These are phyloP conservation scores for Herminia tarsipennalis DNA, from an alignment of 2,888 invertebrate species.

Conservation along the genomic window DNA sequence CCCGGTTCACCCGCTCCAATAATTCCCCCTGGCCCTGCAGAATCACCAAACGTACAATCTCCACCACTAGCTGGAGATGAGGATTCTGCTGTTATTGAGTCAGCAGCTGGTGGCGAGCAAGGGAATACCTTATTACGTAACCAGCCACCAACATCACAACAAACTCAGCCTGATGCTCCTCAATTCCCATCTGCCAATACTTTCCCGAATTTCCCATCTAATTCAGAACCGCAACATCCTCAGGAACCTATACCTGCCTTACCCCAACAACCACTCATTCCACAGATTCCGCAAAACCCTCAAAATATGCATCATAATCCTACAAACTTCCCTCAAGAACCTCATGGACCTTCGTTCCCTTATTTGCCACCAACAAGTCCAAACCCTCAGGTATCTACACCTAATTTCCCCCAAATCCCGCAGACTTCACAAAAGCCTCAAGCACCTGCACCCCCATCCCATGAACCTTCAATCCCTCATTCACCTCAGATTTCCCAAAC, in stretches of 20 bases:
- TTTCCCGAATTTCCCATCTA: constrained; percentile 7
- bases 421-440: neutral
- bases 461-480: neutral
- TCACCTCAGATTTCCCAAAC: neutral
- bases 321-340: no score
- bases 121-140: no score
- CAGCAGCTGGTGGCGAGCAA: no score
- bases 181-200: neutral
- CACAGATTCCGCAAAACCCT: neutral
- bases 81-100: constrained; percentile 74
- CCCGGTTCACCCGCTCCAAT: constrained; percentile 36
- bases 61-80: constrained; percentile 58
- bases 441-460: neutral
- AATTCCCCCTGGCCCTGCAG: constrained; percentile 27
- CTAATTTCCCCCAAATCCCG: neutral
- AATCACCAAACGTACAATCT: constrained; percentile 38
- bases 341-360: no score
- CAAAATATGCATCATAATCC: no score
- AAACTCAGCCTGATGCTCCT: neutral
- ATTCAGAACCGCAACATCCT: constrained; percentile 3
- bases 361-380: no score
- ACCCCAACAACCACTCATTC: no score
- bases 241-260: neutral
- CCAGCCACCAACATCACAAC: no score
- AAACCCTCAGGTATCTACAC: no score